These are phyloP conservation scores for Eulemur coronatus DNA, from an alignment of 2,797 vertebrate genomes.

Conservation along the genomic window DNA sequence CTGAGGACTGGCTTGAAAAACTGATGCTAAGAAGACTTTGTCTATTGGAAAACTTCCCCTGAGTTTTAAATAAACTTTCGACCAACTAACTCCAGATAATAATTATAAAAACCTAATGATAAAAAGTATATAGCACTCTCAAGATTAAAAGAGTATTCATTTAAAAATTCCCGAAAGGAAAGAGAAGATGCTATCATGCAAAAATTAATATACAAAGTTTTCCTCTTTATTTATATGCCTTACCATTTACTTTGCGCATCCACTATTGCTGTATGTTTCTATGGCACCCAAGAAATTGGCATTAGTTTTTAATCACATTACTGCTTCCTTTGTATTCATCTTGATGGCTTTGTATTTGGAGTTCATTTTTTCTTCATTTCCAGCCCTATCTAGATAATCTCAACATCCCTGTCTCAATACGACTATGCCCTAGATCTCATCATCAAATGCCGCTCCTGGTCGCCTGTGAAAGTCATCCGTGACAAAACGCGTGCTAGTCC, in stretches of 20 bases:
- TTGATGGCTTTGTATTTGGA: neutral
- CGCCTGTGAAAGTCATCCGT: neutral
- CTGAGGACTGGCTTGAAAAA: neutral
- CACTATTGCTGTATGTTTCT: neutral
- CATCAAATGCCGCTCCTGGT: neutral
- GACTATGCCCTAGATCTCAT: neutral
- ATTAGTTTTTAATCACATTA: neutral
- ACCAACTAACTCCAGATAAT: constrained; percentile 8
- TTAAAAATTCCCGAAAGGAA: neutral
- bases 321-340: neutral
- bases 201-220: neutral
- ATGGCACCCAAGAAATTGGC: neutral
- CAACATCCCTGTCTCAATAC: neutral
- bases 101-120: neutral
- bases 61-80: constrained; percentile 3
- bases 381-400: neutral
- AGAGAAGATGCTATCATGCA: neutral
- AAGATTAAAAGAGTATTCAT: neutral
- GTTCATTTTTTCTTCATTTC: neutral
- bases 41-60: neutral
- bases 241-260: neutral
- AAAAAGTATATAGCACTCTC: neutral
- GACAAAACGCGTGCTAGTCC: neutral
- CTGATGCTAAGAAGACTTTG: neutral
- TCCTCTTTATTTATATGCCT: neutral